Conservation (phyloP, 2,888 invertebrate genomes). For the Hermaeophaga mercurialis region DNA sequence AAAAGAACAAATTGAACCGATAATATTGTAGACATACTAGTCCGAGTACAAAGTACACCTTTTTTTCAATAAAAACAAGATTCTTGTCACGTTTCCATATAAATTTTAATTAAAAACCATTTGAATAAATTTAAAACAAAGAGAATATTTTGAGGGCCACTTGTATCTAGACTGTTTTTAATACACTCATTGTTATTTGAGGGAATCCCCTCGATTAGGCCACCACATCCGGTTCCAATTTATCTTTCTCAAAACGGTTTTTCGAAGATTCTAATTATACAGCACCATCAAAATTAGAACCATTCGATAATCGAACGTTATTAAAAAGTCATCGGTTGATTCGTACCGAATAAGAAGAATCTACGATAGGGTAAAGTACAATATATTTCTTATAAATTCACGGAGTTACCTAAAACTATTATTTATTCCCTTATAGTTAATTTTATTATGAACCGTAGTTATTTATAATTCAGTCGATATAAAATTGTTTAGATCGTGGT, state of each 20-base stretch:
- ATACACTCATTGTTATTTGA: conserved; percentile 4
- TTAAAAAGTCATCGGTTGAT: not conserved
- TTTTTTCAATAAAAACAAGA: no score
- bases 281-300: not conserved
- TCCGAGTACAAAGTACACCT: no score
- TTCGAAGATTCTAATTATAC: not conserved
- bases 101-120: no score
- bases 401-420: not conserved
- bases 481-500: not conserved
- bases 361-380: not conserved
- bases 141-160: no score
- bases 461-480: not conserved
- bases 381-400: not conserved
- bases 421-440: not conserved
- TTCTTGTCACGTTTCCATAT: no score
- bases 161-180: no score
- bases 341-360: not conserved
- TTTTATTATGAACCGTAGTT: no score
- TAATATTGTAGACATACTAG: no score
- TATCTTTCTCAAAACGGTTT: not conserved
- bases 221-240: conserved; percentile 12
- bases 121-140: no score
- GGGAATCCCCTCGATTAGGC: conserved; percentile 13
- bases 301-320: no score
- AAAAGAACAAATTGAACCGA: no score